These are phyloP conservation scores for Ameiurus melas DNA, from an alignment of 2,113 vertebrate species.

Conservation along the genomic window DNA sequence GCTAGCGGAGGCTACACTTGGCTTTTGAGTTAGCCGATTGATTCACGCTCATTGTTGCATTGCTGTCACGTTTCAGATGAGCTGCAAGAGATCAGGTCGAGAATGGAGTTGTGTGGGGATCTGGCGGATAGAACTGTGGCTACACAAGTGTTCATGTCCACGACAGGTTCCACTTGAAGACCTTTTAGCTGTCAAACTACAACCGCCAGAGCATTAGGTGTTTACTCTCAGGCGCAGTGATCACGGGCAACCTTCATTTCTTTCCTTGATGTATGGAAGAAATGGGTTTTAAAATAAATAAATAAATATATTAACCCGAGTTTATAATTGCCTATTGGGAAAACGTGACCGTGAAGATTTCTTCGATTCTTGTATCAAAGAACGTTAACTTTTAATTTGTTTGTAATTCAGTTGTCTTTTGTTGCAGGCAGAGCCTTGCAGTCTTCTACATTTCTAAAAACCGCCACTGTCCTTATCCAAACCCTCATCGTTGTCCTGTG, in stretches of 20 bases:
- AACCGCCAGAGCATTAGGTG: neutral
- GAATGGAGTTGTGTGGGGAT: neutral
- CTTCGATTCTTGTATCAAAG: neutral
- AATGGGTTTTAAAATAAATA: too few species aligned
- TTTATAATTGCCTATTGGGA: neutral
- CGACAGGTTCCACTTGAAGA: neutral
- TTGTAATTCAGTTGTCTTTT: neutral
- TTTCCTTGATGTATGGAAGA: neutral
- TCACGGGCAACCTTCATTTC: neutral
- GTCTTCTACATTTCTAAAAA: constrained; percentile 39
- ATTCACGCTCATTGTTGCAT: neutral
- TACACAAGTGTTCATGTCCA: neutral
- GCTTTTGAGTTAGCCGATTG: too few species aligned
- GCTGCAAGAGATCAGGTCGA: neutral
- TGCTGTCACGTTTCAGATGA: neutral
- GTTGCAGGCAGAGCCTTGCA: constrained; percentile 60
- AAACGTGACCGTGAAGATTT: neutral
- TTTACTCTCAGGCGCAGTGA: neutral
- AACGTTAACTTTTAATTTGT: too few species aligned
- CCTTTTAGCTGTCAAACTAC: neutral
- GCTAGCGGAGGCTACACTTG: neutral
- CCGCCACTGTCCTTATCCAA: neutral
- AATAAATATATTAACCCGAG: too few species aligned
- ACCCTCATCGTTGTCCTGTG: neutral
- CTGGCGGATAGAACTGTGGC: neutral